Percentiles rank a stretch among this genome's conserved stretches.
Evolutionary conservation across 2,888 invertebrate species (phyloP).

Genomic region (Prosopocoilus inquinatus): DNA sequence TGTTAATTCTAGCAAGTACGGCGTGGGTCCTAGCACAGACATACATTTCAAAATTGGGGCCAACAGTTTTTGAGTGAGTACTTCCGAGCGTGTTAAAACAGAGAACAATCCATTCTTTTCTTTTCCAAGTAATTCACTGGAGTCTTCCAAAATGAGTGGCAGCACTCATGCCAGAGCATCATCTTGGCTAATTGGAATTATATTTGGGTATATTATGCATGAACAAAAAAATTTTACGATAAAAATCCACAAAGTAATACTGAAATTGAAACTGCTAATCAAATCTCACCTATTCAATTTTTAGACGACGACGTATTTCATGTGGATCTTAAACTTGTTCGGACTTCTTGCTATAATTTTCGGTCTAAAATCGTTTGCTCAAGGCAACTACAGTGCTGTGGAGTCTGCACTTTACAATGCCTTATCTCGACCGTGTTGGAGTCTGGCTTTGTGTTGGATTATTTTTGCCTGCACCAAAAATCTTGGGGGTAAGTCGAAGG

Average conservation of each 20-base stretch:
- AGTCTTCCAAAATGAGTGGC: no score
- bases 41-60: constrained; percentile 15
- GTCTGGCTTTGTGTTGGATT: constrained; percentile 23
- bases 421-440: constrained; percentile 19
- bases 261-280: no score
- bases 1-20: not conserved
- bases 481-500: constrained; percentile 22
- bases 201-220: constrained; percentile 23
- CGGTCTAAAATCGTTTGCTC: constrained; percentile 12
- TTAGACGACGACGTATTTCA: constrained; percentile 3
- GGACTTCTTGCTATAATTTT: constrained; percentile 7
- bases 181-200: constrained; percentile 25
- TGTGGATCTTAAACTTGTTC: constrained; percentile 10
- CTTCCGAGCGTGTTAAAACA: no score
- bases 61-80: constrained; percentile 15
- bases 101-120: no score
- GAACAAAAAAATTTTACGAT: constrained; percentile 3
- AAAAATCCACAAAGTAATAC: not conserved
- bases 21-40: constrained; percentile 7
- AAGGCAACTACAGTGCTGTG: constrained; percentile 8
- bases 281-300: no score
- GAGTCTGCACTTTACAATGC: constrained; percentile 15
- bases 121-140: no score
- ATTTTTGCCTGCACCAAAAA: constrained; percentile 23
- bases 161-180: constrained; percentile 14